Base-by-base conservation (phyloP, 53 echinoderm and acorn worm genomes). In the Glandiceps talaboti region DNA sequence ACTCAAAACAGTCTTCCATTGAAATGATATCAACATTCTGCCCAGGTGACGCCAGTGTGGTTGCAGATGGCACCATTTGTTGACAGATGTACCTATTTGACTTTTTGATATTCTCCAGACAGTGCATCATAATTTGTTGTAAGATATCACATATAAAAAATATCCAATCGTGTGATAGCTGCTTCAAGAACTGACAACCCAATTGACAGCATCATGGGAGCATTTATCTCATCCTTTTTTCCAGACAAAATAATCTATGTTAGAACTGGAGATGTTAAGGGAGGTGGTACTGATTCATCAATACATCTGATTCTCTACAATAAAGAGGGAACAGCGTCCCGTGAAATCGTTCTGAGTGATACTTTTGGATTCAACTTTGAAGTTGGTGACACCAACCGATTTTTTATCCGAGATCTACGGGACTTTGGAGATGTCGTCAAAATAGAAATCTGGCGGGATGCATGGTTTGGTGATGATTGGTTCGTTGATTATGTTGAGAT, bases 241-340 rank as follows among this genome's bases (percentile, higher is more conserved):
- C n/a, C 86, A 25, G 86, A 88, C 74, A 88, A 85, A 64, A 82
- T 73, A 0, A 77, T 95, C 75, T 64, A 80, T 1, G 92, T 95
- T 28, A 86, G 84, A 79, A 95, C 96, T 0, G 96, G 96, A 10
- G 96, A 95, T 76, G 32, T 77, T 26, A 92, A 92, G 73, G 92
- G 89, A 1, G 90, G 90, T 0, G 91, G 86, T 14, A 95, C 92
- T 0, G 86, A 95, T 81, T 87, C 92, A 14, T 81, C 92, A 64
- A 89, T 95, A 25, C 90, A 80, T 81, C 81, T 90, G 14, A 81
- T 86, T 0, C 79, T 95, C 12, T 26, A 77, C 83, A 87, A 90
- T 76, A 79, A 83, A 1, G 76, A 81, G 14, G 92, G 92, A 0
- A 32, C 73, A 0, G 77, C 82, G 25, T 92, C 96, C 1, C 80